A percentile compares a stretch with the other conserved stretches of the same genome.
Evolutionary conservation across 2,888 invertebrate species (phyloP).

Genomic region (Melipona bicolor): DNA sequence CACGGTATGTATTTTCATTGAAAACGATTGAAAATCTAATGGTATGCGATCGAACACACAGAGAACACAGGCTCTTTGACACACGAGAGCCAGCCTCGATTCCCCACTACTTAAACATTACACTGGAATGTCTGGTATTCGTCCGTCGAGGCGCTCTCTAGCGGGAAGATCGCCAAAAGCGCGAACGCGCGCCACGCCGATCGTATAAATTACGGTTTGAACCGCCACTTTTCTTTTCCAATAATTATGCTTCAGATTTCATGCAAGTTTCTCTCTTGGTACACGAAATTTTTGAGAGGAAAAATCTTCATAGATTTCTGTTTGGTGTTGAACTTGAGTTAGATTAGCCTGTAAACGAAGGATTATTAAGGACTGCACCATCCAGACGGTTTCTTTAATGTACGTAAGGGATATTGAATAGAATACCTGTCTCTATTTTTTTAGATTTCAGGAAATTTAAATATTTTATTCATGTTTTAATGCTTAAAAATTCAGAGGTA

Average conservation of each 20-base stretch:
- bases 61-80: conserved; percentile 79
- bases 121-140: conserved; percentile 82
- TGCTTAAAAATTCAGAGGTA: background rate
- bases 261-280: background rate
- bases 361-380: background rate
- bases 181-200: conserved; percentile 49
- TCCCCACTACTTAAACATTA: conserved; percentile 73
- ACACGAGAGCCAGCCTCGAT: conserved; percentile 76
- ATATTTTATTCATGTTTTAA: conserved; percentile 9
- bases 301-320: background rate
- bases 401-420: background rate
- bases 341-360: background rate
- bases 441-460: background rate
- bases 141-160: conserved; percentile 72
- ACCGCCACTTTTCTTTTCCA: background rate
- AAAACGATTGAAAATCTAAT: conserved; percentile 80
- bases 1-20: conserved; percentile 76
- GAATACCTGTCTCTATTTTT: background rate
- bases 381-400: background rate
- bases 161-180: conserved; percentile 77
- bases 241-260: background rate
- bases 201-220: conserved; percentile 56
- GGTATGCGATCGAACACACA: conserved; percentile 80
- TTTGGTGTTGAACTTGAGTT: background rate
- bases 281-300: background rate